Evolutionary conservation across 1,140 invertebrate genomes (phyloP).

Genomic region (Eueides isabella): DNA sequence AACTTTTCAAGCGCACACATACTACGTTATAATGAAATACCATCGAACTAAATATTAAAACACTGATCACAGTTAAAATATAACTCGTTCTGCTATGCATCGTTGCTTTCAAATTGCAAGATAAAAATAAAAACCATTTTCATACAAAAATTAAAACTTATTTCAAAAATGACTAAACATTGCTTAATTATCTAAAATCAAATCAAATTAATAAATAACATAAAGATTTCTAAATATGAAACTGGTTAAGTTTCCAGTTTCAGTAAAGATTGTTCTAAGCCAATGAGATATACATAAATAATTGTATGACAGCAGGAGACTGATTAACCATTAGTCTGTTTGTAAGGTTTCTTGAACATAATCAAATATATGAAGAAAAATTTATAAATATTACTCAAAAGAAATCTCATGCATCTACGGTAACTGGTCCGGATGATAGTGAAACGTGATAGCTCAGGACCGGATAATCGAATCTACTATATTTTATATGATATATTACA

Average conservation of each 20-base stretch:
- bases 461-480: no score
- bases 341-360: no score
- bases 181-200: background rate
- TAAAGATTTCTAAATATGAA: background rate
- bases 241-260: background rate
- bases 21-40: conserved; percentile 10
- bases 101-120: background rate
- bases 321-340: no score
- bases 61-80: conserved; percentile 29
- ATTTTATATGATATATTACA: no score
- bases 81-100: background rate
- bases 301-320: no score
- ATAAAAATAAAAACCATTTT: background rate
- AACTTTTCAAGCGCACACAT: conserved; percentile 28
- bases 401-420: no score
- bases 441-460: no score
- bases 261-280: background rate
- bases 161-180: background rate
- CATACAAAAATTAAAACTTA: background rate
- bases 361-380: no score
- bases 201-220: background rate
- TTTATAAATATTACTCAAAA: no score
- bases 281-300: background rate
- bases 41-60: conserved; percentile 7
- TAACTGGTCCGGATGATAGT: no score